Conservation (phyloP, 2,888 invertebrate genomes). For the Fragum whitleyi region DNA sequence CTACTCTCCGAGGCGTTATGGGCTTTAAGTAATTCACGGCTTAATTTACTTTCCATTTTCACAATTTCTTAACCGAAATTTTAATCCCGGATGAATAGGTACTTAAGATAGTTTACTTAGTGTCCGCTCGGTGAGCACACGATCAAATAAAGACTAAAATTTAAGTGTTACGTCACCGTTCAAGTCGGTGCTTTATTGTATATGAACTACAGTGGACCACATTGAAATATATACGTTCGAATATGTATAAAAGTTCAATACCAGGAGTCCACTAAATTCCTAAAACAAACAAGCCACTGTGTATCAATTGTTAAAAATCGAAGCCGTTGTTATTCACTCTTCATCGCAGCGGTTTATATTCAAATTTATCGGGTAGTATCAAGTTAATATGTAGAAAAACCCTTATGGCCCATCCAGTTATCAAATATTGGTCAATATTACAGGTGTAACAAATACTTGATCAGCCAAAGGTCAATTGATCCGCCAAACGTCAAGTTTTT, state of each 20-base stretch:
- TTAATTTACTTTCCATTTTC: slow-evolving; percentile 56
- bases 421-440: background rate
- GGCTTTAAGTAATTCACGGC: slow-evolving; percentile 51
- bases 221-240: background rate
- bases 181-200: slow-evolving; percentile 8
- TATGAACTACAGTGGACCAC: background rate
- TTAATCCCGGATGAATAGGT: slow-evolving; percentile 26
- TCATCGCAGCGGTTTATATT: slow-evolving; percentile 14
- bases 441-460: background rate
- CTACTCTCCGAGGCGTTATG: slow-evolving; percentile 44
- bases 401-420: background rate
- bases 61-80: background rate
- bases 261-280: slow-evolving; percentile 11
- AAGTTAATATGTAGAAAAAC: slow-evolving; percentile 12
- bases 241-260: slow-evolving; percentile 1
- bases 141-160: background rate
- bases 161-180: background rate
- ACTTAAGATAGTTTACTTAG: slow-evolving; percentile 24
- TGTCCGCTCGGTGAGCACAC: slow-evolving; percentile 18
- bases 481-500: too few species aligned
- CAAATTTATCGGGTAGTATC: slow-evolving; percentile 29
- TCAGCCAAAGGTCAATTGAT: too few species aligned
- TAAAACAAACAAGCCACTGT: slow-evolving; percentile 22
- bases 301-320: slow-evolving; percentile 27
- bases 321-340: slow-evolving; percentile 27